Percentiles rank a stretch among this genome's conserved stretches.
These are phyloP conservation scores for Chrysaora quinquecirrha DNA, from an alignment of 30 jellyfish, hydroid and myxozoan genomes.

Conservation along the genomic window DNA sequence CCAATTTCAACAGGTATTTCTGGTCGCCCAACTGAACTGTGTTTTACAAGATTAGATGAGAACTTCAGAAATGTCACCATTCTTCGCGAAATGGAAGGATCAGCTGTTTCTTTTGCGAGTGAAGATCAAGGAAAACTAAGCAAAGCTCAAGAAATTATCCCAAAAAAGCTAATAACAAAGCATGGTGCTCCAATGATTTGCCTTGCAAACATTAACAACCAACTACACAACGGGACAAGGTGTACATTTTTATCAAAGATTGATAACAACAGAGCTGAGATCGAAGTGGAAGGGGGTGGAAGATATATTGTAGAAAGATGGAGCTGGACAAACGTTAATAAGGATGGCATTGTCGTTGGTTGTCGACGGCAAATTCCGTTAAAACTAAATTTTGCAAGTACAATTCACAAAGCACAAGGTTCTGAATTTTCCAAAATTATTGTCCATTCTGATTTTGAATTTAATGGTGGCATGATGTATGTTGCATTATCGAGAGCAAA, in stretches of 20 bases:
- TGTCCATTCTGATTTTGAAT: neutral
- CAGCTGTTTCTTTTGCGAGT: neutral
- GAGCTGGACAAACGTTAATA: neutral
- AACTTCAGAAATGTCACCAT: neutral
- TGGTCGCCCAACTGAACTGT: neutral
- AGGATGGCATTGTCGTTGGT: neutral
- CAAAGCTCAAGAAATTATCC: neutral
- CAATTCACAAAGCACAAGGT: constrained; percentile 2
- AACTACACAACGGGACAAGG: constrained; percentile 1
- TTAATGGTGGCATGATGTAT: neutral
- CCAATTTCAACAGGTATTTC: neutral
- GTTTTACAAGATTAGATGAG: neutral
- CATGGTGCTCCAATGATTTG: neutral
- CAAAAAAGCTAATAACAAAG: neutral
- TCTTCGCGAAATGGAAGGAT: neutral
- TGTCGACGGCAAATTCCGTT: constrained; percentile 1
- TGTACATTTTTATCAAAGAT: neutral
- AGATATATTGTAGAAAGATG: neutral
- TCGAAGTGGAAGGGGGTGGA: constrained; percentile 2
- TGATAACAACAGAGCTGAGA: neutral
- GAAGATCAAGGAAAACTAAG: neutral
- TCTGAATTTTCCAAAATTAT: neutral
- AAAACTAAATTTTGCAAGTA: neutral
- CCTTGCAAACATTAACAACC: neutral
- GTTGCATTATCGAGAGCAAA: constrained; percentile 2